phyloP scores from a whole-genome alignment of 2,113 vertebrate species.

The Hepsetus odoe region DNA sequence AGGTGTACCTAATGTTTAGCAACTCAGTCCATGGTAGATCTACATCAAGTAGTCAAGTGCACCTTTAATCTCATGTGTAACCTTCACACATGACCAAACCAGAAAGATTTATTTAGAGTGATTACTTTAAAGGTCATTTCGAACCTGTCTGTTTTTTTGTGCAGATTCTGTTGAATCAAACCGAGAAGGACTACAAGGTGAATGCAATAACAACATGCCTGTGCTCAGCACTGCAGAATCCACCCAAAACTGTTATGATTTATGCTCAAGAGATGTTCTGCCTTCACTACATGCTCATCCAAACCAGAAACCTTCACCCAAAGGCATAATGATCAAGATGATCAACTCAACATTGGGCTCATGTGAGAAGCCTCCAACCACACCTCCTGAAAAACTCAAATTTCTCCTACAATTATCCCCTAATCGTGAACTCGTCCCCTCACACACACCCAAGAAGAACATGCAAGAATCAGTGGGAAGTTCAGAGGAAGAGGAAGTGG shows the following conservation, averaged over 20 bases:
- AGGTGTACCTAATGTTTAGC: too few relatives aligned
- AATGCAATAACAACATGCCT: not conserved
- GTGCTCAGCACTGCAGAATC: not conserved
- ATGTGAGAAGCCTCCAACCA: not conserved
- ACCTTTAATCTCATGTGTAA: too few relatives aligned
- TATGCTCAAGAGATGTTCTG: not conserved
- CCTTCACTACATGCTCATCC: not conserved
- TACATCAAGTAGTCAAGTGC: too few relatives aligned
- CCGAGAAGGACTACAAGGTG: not conserved
- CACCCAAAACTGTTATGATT: not conserved
- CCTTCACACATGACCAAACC: too few relatives aligned
- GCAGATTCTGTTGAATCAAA: not conserved
- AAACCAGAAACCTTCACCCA: not conserved
- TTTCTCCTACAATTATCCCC: not conserved
- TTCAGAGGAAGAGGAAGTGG: conserved; percentile 59
- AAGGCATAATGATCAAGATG: not conserved
- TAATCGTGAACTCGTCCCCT: not conserved
- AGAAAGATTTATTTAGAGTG: not conserved
- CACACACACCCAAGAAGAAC: not conserved
- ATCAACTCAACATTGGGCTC: not conserved
- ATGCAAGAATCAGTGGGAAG: not conserved
- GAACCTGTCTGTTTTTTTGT: not conserved
- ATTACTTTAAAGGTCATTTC: not conserved
- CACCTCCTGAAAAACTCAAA: not conserved
- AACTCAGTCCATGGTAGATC: too few relatives aligned